Evolutionary conservation across 2,113 vertebrate genomes (phyloP), one percentile per base, ranked within the genome.

Genomic region (Coregonus clupeaformis): DNA sequence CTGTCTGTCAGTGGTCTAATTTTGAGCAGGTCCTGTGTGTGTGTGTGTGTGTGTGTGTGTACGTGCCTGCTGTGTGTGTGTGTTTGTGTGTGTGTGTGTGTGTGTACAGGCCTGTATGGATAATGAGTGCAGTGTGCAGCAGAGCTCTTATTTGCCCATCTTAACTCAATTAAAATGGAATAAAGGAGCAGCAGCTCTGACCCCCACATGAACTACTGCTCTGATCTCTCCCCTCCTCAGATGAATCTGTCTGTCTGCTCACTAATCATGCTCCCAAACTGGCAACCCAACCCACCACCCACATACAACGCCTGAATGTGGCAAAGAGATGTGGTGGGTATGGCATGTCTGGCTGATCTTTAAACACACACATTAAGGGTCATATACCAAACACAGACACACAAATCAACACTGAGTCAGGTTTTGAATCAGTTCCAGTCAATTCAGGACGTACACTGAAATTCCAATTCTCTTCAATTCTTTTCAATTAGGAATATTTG

Each of bases 101-200:
- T 16, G 27, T 68, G 66, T 49, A 5, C 18, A 30, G 64, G 14
- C 24, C 42, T 70, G 24, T 47, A 27, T 72, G 82, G 83, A 82
- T 91, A 92, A 93, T 92, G 86, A 89, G 82, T 89, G 87, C 87
- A 80, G 87, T 91, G 87, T 87, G 82, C 93, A 94, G 92, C 91
- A 89, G 94, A 96, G 94, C 95, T 94, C 95, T 95, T 95, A 95
- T 96, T 96, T 96, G 93, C 94, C 94, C 95, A 97, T 96, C 95
- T 96, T 97, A 98, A 98, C 94, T 98, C 94, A 96, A 97, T 98
- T 98, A 97, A 96, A 92, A 96, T 93, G 93, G 94, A 98, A 96
- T 94, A 94, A 97, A 92, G 95, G 16, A 52, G 49, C 14, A 52
- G 49, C 16, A 86, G 62, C 36, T 98, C 36, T 98, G 96, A 98